These are phyloP conservation scores for Octopus bimaculoides DNA, from an alignment of 1,140 invertebrate genomes.

Conservation along the genomic window DNA sequence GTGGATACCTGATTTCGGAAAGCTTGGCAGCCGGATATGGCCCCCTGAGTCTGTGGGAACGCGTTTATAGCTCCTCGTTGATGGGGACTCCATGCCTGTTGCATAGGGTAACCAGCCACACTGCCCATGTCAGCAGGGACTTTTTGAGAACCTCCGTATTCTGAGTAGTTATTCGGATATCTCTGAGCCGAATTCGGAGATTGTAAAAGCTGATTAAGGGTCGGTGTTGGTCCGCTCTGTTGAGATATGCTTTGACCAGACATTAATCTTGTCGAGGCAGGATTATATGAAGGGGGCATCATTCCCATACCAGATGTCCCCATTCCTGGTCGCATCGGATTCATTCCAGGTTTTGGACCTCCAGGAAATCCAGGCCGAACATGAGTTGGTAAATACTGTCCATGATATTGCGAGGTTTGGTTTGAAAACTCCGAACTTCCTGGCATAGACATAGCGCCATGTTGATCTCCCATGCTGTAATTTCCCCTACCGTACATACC, in stretches of 20 bases:
- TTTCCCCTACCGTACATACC: constrained; percentile 36
- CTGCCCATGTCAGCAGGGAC: constrained; percentile 32
- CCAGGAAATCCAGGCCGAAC: constrained; percentile 38
- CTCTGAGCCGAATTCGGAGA: constrained; percentile 67
- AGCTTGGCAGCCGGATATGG: constrained; percentile 24
- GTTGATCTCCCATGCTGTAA: constrained; percentile 40
- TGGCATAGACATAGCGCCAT: constrained; percentile 39
- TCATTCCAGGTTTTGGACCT: constrained; percentile 36
- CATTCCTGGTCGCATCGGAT: constrained; percentile 36
- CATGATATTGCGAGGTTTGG: constrained; percentile 39
- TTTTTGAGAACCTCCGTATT: constrained; percentile 36
- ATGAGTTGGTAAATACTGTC: constrained; percentile 40
- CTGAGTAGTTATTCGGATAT: constrained; percentile 55
- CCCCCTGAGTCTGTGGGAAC: constrained; percentile 38
- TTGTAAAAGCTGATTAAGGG: constrained; percentile 83
- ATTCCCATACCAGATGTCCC: constrained; percentile 32
- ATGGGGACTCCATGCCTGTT: constrained; percentile 39
- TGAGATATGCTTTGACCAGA: constrained; percentile 70
- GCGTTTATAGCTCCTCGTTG: constrained; percentile 34
- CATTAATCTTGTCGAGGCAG: constrained; percentile 45
- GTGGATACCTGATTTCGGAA: constrained; percentile 16
- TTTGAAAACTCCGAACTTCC: constrained; percentile 41
- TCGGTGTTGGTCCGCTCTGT: constrained; percentile 78
- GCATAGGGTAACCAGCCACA: constrained; percentile 30
- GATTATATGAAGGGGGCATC: constrained; percentile 30